phyloP scores from a whole-genome alignment of 2,113 vertebrate genomes.

The Irena cyanogastra region DNA sequence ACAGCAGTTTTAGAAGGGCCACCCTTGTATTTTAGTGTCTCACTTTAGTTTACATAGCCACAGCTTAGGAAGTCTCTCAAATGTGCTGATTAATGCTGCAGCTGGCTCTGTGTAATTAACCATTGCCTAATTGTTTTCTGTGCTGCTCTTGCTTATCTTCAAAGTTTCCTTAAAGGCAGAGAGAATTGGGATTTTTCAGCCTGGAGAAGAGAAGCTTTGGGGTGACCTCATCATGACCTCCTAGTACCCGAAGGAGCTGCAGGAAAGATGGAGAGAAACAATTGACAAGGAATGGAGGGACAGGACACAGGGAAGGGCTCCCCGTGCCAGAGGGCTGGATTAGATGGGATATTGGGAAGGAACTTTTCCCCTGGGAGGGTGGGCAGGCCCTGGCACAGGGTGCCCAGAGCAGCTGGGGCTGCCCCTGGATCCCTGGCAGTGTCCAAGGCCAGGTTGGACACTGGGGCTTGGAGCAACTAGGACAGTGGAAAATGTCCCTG shows the following conservation, averaged over 20 bases:
- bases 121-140: neutral
- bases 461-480: neutral
- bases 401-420: neutral
- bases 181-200: neutral
- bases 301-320: neutral
- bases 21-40: neutral
- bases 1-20: neutral
- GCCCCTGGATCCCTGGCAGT: neutral
- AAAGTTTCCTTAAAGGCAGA: neutral
- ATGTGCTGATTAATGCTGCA: neutral
- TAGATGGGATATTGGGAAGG: accelerated
- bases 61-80: neutral
- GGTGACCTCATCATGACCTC: accelerated
- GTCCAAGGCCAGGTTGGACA: neutral
- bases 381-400: neutral
- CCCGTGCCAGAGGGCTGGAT: neutral
- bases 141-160: neutral
- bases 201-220: neutral
- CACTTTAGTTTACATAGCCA: neutral
- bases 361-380: neutral
- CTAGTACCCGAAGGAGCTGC: neutral
- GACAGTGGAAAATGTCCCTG: neutral
- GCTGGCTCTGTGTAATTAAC: neutral
- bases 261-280: neutral
- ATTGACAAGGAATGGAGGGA: neutral